phyloP scores from a whole-genome alignment of 2,113 vertebrate genomes.

The Coracopsis vasa region DNA sequence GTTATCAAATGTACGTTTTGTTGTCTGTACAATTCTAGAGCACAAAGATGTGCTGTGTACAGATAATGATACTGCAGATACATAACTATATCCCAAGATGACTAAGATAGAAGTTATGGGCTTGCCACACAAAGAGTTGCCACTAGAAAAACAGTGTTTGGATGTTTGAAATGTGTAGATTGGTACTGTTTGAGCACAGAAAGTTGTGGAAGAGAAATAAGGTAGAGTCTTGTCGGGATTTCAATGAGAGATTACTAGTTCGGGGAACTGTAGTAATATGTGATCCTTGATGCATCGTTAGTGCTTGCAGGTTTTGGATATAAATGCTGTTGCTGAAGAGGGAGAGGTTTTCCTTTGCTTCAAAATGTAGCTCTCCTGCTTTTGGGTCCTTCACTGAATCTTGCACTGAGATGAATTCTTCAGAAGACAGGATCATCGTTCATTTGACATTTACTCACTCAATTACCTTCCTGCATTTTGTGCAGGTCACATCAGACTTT shows the following conservation, averaged over 20 bases:
- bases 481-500: conserved; percentile 53
- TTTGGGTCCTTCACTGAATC: conserved; percentile 35
- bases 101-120: background rate
- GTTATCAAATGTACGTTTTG: background rate
- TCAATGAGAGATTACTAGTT: background rate
- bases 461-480: conserved; percentile 61
- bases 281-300: background rate
- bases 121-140: background rate
- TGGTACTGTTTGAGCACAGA: background rate
- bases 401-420: conserved; percentile 50
- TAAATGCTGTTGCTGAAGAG: background rate
- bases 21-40: background rate
- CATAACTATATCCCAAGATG: background rate
- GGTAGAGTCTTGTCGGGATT: background rate
- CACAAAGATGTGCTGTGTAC: background rate
- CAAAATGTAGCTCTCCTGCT: background rate
- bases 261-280: background rate
- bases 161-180: background rate
- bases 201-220: background rate
- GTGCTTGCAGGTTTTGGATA: background rate
- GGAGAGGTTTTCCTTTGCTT: conserved; percentile 40
- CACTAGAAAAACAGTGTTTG: background rate
- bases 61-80: background rate
- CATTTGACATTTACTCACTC: conserved; percentile 68
- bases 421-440: conserved; percentile 52